Base-by-base conservation (phyloP, 2,797 vertebrate species). In the Telmatherina bonti region DNA sequence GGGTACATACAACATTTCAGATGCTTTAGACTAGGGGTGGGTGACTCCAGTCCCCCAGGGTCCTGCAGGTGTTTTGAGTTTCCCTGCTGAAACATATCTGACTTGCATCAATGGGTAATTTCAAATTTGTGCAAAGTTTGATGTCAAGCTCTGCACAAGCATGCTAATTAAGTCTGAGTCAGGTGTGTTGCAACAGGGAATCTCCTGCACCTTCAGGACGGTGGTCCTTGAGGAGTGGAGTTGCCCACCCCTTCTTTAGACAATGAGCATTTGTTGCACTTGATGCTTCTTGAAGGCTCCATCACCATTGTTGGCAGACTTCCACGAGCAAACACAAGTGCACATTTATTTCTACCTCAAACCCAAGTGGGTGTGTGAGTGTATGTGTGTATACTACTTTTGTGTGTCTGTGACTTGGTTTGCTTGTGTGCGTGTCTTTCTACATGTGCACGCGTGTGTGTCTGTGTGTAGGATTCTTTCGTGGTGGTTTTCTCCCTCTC, bases 401-500 rank as follows among this genome's bases (percentile, higher is more conserved):
- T 82, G 85, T 51, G 81, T 79, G 79, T 84, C 49, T 82, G 81
- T 80, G 84, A 82, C 84, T 74, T 67, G 74, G 74, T 59, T 72
- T 5, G 62, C 65, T 56, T 81, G 79, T 89, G 84, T 85, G 78
- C 61, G 9, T 80, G 62, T 82, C 27, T 77, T 15, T 78, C 68
- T 72, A 18, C 59, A 15, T 75, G 66, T 80, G 75, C n/a, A 41
- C 74, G 73, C 4, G 58, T 72, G 16, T 7, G 58, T 69, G 10
- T 58, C 27, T 62, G 36, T 73, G 54, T 63, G 15, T 84, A 98
- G 97, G 96, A 96, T 83, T 94, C 95, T 0, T 97, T 98, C 74
- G 94, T 95, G 81, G 94, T 95, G 63, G 95, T 96, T 3, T 96
- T 97, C 85, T 97, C 96, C 0, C 89, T 97, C 88, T 91, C 93